These are phyloP conservation scores for Chironomus tentans DNA, from an alignment of 2,888 invertebrate genomes.

Conservation along the genomic window DNA sequence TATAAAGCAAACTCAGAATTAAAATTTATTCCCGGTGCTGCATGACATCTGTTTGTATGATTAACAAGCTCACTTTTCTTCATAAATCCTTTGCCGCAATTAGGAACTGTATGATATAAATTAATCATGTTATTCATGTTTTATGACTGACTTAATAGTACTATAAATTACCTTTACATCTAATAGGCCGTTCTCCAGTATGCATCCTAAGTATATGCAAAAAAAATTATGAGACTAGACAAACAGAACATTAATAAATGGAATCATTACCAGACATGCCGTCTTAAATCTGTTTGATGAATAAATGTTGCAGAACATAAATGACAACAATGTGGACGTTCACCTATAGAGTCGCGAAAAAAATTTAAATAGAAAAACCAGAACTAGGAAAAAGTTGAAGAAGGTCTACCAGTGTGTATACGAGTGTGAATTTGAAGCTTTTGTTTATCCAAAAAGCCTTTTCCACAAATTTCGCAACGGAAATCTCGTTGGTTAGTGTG, in stretches of 20 bases:
- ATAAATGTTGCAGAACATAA: conserved; percentile 9
- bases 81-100: conserved; percentile 17
- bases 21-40: neutral
- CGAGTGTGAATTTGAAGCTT: conserved; percentile 20
- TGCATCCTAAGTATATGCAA: no score
- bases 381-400: neutral
- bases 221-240: no score
- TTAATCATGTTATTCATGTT: no score
- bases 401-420: conserved; percentile 13
- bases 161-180: neutral
- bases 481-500: conserved; percentile 5
- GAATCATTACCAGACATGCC: conserved; percentile 20
- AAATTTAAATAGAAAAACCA: neutral
- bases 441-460: conserved; percentile 18
- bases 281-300: conserved; percentile 19
- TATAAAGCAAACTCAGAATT: neutral
- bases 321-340: conserved; percentile 13
- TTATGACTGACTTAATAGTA: no score
- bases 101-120: neutral
- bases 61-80: neutral
- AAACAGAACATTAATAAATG: no score
- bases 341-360: neutral
- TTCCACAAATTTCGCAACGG: conserved; percentile 13
- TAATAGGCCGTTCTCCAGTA: neutral
- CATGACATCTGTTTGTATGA: conserved; percentile 16